phyloP scores from a whole-genome alignment of 2,888 invertebrate species.

The Synergus umbraculus region DNA sequence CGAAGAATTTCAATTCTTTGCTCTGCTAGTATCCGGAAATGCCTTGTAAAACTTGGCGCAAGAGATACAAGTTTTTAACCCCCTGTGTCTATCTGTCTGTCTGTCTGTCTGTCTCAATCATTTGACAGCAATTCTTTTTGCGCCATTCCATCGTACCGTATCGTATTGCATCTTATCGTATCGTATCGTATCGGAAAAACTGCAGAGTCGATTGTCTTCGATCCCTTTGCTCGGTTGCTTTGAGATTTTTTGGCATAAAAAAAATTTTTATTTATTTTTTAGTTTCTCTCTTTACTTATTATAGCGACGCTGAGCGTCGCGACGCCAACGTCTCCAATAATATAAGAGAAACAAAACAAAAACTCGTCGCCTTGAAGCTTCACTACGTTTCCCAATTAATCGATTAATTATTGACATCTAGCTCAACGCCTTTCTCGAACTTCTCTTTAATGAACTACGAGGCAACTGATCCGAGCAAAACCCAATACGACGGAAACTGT shows the following conservation, averaged over 20 bases:
- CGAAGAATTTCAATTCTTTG: slow-evolving; percentile 51
- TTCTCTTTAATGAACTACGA: not conserved
- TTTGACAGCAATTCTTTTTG: slow-evolving; percentile 48
- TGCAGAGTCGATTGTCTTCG: slow-evolving; percentile 3
- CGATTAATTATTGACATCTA: slow-evolving; percentile 37
- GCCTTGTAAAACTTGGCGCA: slow-evolving; percentile 46
- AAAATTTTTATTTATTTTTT: no score
- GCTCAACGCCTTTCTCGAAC: slow-evolving; percentile 2
- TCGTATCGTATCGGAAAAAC: not conserved
- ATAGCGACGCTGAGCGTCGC: not conserved
- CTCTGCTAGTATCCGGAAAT: slow-evolving; percentile 52
- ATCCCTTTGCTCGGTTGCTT: not conserved
- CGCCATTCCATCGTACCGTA: not conserved
- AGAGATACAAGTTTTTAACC: slow-evolving; percentile 49
- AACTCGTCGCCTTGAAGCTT: not conserved
- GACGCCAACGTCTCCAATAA: not conserved
- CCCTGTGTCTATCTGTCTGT: slow-evolving; percentile 17
- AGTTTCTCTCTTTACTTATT: not conserved
- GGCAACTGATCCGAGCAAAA: not conserved
- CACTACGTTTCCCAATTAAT: slow-evolving; percentile 10
- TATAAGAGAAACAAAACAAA: not conserved
- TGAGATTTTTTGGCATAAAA: not conserved
- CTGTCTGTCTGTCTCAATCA: slow-evolving; percentile 50
- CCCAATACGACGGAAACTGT: slow-evolving; percentile 26
- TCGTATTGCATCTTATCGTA: no score